Evolutionary conservation across 2,113 vertebrate genomes (phyloP).

Genomic region (Poeciliopsis turrubarensis): DNA sequence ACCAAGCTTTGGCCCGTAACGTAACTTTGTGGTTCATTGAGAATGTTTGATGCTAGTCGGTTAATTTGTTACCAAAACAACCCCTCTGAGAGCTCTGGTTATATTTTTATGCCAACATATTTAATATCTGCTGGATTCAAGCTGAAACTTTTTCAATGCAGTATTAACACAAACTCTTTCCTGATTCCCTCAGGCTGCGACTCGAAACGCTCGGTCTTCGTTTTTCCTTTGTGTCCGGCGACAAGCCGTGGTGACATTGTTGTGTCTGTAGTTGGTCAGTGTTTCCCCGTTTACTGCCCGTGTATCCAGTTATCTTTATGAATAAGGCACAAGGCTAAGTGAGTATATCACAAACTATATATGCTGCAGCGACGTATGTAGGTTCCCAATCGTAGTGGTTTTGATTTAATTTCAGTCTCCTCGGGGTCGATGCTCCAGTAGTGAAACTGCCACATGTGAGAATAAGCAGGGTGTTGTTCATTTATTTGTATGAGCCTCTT

Average conservation of each 20-base stretch:
- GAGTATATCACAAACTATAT: slow-evolving; percentile 48
- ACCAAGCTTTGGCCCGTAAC: background rate
- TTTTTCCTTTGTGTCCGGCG: slow-evolving; percentile 35
- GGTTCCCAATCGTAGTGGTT: slow-evolving; percentile 41
- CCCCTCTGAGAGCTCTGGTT: slow-evolving; percentile 16
- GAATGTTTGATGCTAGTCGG: background rate
- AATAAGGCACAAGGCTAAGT: slow-evolving; percentile 38
- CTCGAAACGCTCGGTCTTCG: slow-evolving; percentile 34
- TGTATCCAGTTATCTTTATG: slow-evolving; percentile 42
- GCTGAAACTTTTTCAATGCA: slow-evolving; percentile 28
- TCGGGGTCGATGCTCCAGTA: slow-evolving; percentile 42
- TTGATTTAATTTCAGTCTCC: slow-evolving; percentile 28
- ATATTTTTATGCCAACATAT: slow-evolving; percentile 39
- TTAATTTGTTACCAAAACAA: background rate
- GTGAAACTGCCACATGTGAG: slow-evolving; percentile 66
- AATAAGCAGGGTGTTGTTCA: slow-evolving; percentile 65
- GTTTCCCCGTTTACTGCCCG: slow-evolving; percentile 37
- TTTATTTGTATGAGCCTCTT: slow-evolving; percentile 61
- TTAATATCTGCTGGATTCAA: slow-evolving; percentile 22
- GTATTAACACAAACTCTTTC: slow-evolving; percentile 41
- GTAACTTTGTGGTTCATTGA: slow-evolving; percentile 27
- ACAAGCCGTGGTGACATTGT: slow-evolving; percentile 41
- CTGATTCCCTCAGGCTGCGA: slow-evolving; percentile 62
- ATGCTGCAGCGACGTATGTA: slow-evolving; percentile 64
- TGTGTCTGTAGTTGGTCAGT: slow-evolving; percentile 52